Conservation (phyloP, 2,113 vertebrate genomes). For the Illadopsis cleaveri region DNA sequence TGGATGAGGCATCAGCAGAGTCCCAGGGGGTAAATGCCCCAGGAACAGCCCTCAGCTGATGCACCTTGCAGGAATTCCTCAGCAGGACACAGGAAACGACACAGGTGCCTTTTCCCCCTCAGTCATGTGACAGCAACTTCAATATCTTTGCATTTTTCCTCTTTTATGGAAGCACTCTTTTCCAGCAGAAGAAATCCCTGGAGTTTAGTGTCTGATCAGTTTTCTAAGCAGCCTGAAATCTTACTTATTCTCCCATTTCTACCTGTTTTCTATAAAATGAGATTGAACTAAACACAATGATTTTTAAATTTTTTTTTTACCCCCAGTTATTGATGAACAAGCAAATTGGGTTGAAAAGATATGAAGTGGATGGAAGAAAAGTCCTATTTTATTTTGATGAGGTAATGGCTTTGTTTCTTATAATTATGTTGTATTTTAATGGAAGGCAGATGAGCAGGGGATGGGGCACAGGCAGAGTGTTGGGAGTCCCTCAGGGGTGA, state of each 20-base stretch:
- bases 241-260: not conserved
- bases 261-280: not conserved
- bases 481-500: not conserved
- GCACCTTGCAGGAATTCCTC: not conserved
- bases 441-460: not conserved
- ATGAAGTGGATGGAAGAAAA: constrained; percentile 86
- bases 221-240: not conserved
- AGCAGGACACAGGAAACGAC: not conserved
- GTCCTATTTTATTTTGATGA: constrained; percentile 94
- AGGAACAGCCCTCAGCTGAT: not conserved
- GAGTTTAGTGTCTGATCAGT: not conserved
- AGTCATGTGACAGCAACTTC: not conserved
- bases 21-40: not conserved
- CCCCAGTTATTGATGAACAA: constrained; percentile 87
- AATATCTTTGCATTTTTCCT: not conserved
- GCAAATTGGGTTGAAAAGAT: constrained; percentile 87
- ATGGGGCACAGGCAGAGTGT: not conserved
- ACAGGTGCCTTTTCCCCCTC: not conserved
- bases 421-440: not conserved
- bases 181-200: not conserved
- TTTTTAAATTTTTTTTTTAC: not conserved
- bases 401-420: constrained; percentile 64
- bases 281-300: not conserved
- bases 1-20: not conserved
- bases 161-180: not conserved